Evolutionary conservation across 1,140 invertebrate genomes (phyloP).

Genomic region (Megalonaias nervosa): DNA sequence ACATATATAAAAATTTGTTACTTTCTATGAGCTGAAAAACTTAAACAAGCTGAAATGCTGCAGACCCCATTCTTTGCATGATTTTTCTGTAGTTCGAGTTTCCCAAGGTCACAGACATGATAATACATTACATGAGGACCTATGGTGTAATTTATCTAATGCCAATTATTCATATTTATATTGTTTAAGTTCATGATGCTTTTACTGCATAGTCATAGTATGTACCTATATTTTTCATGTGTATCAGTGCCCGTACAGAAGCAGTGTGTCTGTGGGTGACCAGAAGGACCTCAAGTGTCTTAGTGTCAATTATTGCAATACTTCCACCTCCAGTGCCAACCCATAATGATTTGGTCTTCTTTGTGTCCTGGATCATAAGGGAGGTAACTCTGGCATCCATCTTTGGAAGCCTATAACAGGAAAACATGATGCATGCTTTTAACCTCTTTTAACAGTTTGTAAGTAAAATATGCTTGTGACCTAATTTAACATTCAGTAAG

Average conservation of each 20-base stretch:
- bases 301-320: conserved; percentile 51
- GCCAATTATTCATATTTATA: background rate
- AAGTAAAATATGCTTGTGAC: too few relatives aligned
- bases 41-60: background rate
- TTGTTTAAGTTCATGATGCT: background rate
- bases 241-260: conserved; percentile 45
- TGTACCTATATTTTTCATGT: conserved; percentile 42
- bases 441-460: too few relatives aligned
- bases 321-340: conserved; percentile 59
- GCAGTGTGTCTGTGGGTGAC: conserved; percentile 46
- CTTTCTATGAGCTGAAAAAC: background rate
- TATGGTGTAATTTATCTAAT: background rate
- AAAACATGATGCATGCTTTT: too few relatives aligned
- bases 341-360: conserved; percentile 50
- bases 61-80: background rate
- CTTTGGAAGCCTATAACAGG: conserved; percentile 31
- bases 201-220: background rate
- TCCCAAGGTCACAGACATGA: background rate
- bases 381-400: conserved; percentile 49
- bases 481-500: too few relatives aligned
- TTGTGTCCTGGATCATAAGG: conserved; percentile 17
- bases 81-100: background rate
- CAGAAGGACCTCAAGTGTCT: conserved; percentile 34
- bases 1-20: too few relatives aligned
- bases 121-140: background rate